Base-by-base conservation (phyloP, 2,113 vertebrate species). In the Carassius carassius region DNA sequence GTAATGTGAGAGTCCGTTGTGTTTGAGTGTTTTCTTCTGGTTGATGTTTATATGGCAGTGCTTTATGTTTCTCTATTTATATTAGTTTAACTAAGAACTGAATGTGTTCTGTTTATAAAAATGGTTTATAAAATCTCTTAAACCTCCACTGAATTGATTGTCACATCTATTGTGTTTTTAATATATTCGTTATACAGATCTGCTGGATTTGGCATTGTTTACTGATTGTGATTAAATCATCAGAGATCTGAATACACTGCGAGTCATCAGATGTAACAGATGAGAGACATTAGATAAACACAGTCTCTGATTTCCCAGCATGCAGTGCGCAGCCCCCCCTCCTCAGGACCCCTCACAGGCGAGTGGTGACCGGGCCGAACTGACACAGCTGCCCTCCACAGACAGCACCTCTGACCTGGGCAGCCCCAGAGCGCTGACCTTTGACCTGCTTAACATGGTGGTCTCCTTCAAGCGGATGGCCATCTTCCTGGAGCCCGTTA, bases 371-470 rank as follows among this genome's bases (percentile, higher is more conserved):
- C 87, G 88, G 3, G 89, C 80, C 0, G 92, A 93, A 80, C 84
- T 92, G 58, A 87, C 89, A 1, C 92, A 92, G 80, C 69, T 87
- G 1, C 23, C 89, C 0, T 92, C 91, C 1, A 90, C 90, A 63
- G 88, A 89, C 44, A 92, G 93, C 41, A 81, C 84, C 19, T 93
- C 93, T 4, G 94, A 95, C 84, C 72, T 92, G 67, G 90, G 89
- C 63, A 91, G 90, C 23, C 90, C 93, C 67, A 95, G 94, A 69
- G 89, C 91, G 0, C 90, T 93, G 0, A 92, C 95, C 9, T 96
- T 99, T 91, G 97, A 99, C 88, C 94, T 99, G 74, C 93, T 98
- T 88, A 96, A 96, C 90, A 94, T 98, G 94, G 98, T 99, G 11
- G 91, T 97, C 81, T 96, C 95, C 76, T 98, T 96, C 90, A 97